A percentile compares a stretch with the other conserved stretches of the same genome.
Conservation (phyloP, 2,113 vertebrate genomes). For the Sapayoa aenigma region DNA sequence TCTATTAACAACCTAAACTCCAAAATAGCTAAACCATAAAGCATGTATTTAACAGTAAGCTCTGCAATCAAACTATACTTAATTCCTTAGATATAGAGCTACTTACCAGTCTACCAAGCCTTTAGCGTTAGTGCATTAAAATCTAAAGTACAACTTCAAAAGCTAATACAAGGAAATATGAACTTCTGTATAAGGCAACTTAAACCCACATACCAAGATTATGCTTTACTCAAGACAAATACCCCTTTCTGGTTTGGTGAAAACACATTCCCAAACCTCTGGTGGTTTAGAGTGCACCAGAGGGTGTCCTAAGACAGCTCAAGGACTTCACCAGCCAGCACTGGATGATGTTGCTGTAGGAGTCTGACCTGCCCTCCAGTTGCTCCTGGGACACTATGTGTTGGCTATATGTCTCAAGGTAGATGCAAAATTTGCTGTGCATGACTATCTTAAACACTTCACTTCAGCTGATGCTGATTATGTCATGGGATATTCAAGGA, state of each 20-base stretch:
- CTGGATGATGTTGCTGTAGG: background rate
- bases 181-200: background rate
- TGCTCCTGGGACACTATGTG: background rate
- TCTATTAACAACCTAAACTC: background rate
- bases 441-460: background rate
- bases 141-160: background rate
- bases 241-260: background rate
- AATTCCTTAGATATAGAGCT: background rate
- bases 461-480: background rate
- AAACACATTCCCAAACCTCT: background rate
- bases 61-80: background rate
- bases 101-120: background rate
- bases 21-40: background rate
- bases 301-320: background rate
- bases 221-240: background rate
- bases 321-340: background rate
- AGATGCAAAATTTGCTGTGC: background rate
- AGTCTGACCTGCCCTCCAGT: background rate
- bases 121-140: background rate
- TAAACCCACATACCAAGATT: fast-evolving
- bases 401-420: background rate
- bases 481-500: background rate
- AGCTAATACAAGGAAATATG: background rate
- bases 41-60: background rate
- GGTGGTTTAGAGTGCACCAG: background rate